Base-by-base conservation (phyloP, 2,797 vertebrate genomes). In the Botia almorhae region DNA sequence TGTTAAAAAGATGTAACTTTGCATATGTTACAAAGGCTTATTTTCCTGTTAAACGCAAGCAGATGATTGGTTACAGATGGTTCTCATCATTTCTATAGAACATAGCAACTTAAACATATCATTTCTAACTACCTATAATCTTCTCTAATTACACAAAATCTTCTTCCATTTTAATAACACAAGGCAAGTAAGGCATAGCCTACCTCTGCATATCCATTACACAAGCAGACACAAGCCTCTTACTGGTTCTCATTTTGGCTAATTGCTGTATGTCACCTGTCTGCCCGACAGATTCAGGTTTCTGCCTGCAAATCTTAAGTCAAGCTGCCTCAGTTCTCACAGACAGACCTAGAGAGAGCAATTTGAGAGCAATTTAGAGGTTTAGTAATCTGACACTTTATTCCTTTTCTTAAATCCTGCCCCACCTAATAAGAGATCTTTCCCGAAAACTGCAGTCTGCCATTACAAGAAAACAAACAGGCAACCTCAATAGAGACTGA, bases 201-300 rank as follows among this genome's bases (percentile, higher is more conserved):
- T 33, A 33, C 33, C 33, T 3, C 10, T 50, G 14, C 60, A 63
- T 33, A 63, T 63, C 60, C 5, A 63, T 17, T 39, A 36, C 33
- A 39, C 63, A 19, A 17, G 16, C 60, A 63, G 11, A 16, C 23
- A 23, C 21, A 64, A 29, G 23, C 21, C 26, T 33, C 0, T 13
- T 63, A 33, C 26, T 63, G 60, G 60, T 64, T 56, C 16, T 73
- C 48, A 67, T 65, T 80, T 65, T 48, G 33, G 23, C 50, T 73
- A 67, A 65, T 67, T 80, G 78, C 33, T 55, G 29, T 55, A 56
- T 1, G 48, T 80, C 60, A 80, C 48, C 69, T 80, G 69, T 50
- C 60, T 65, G 50, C 77, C 69, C 33, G 8, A 65, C 12, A 17
- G 61, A 56, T 67, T 67, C 36, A 67, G 36, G 69, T 79, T 79